phyloP scores from a whole-genome alignment of 2,888 invertebrate genomes.

The Norana najaformis region DNA sequence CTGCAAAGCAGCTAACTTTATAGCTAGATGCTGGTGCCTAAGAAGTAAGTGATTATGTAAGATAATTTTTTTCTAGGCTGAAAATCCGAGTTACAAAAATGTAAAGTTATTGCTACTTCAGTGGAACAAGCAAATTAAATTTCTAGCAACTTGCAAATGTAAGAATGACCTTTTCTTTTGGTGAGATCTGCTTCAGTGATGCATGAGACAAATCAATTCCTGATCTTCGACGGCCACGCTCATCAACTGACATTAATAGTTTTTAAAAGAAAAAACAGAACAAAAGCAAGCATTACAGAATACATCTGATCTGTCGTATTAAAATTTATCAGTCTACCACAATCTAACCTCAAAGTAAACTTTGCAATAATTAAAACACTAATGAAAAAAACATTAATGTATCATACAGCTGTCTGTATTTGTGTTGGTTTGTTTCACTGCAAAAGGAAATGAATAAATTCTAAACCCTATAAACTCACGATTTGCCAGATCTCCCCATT shows the following conservation, averaged over 20 bases:
- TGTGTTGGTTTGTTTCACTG: not conserved
- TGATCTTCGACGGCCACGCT: conserved; percentile 50
- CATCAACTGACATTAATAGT: not conserved
- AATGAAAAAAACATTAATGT: not conserved
- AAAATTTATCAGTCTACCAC: not conserved
- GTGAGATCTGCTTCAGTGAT: conserved; percentile 46
- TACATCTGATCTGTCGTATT: not conserved
- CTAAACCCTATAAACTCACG: conserved; percentile 48
- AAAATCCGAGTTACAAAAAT: not conserved
- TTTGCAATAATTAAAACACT: not conserved
- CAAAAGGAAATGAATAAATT: too few relatives aligned
- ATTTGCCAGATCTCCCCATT: conserved; percentile 86
- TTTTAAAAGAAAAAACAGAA: not conserved
- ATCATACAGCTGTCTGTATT: not conserved
- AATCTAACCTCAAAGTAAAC: not conserved
- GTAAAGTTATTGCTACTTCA: not conserved
- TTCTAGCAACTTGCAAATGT: not conserved
- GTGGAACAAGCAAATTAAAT: not conserved
- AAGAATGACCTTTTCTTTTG: conserved; percentile 33
- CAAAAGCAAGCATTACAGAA: not conserved
- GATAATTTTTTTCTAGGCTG: not conserved
- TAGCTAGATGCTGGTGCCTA: not conserved
- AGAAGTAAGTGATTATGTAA: not conserved
- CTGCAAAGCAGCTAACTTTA: not conserved
- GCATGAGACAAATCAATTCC: conserved; percentile 57